Percentiles rank a stretch among this genome's conserved stretches.
Conservation (phyloP, 2,113 vertebrate species). For the Talpa occidentalis region DNA sequence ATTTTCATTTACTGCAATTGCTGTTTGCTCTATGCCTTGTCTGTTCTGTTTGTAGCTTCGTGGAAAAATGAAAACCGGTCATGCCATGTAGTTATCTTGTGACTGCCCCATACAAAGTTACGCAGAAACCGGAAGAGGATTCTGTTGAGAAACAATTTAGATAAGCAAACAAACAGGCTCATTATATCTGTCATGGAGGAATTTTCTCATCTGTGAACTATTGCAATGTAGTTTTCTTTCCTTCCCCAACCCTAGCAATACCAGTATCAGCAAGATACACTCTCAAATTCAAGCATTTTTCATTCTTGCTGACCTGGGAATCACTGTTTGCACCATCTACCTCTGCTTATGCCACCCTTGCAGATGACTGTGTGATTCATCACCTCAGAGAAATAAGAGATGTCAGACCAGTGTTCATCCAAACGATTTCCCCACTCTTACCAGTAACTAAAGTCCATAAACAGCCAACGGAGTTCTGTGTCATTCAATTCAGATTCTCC, state of each 20-base stretch:
- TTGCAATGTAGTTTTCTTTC: background rate
- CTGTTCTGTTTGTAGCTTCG: background rate
- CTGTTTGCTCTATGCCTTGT: background rate
- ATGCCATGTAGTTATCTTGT: background rate
- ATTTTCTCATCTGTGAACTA: background rate
- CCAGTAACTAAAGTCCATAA: background rate
- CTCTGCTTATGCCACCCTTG: background rate
- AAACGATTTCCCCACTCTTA: background rate
- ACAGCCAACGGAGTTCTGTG: background rate
- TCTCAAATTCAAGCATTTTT: background rate
- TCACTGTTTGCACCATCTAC: background rate
- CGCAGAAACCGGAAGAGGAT: fast-evolving
- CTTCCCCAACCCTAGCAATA: background rate
- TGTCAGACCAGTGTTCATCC: background rate
- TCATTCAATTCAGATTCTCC: background rate
- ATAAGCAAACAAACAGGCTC: background rate
- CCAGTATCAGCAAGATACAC: background rate
- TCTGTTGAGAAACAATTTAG: background rate
- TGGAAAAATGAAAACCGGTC: background rate
- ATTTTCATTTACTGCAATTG: background rate
- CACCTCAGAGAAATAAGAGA: background rate
- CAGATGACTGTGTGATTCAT: no score
- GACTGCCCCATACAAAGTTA: background rate
- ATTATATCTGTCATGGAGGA: background rate
- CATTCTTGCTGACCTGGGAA: background rate